phyloP scores from a whole-genome alignment of 2,797 vertebrate genomes.

The Stomatorhinus walkeri region DNA sequence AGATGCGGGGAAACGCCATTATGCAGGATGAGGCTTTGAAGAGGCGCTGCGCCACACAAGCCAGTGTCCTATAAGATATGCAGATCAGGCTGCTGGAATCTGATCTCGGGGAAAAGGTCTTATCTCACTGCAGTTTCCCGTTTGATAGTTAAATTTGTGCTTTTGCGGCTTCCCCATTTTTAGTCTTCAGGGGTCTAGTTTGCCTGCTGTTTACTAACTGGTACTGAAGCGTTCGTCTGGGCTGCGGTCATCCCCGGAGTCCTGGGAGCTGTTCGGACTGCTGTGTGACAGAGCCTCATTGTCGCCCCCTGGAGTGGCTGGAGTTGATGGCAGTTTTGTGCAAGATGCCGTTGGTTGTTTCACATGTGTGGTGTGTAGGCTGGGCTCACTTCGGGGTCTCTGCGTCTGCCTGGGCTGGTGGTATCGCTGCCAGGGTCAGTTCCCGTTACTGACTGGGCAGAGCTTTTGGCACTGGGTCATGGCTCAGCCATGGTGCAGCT shows the following conservation, averaged over 20 bases:
- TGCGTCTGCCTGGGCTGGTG: neutral
- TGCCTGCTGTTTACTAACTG: neutral
- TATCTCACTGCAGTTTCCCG: neutral
- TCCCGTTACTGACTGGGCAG: neutral
- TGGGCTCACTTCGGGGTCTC: neutral
- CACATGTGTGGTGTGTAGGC: neutral
- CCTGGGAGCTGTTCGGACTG: neutral
- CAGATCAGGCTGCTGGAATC: neutral
- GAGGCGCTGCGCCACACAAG: neutral
- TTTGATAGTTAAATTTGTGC: neutral
- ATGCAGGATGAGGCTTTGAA: neutral
- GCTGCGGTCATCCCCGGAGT: neutral
- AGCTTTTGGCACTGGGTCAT: neutral
- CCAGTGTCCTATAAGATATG: neutral
- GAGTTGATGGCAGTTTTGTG: conserved; percentile 36
- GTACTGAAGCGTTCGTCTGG: neutral
- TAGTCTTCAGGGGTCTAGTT: neutral
- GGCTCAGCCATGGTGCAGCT: neutral
- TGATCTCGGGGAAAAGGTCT: neutral
- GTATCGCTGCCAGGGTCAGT: neutral
- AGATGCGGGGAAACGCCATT: neutral
- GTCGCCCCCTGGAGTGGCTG: conserved; percentile 39
- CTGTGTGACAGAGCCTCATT: conserved; percentile 49
- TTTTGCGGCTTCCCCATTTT: neutral
- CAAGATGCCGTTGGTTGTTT: neutral